Evolutionary conservation across 2,797 vertebrate species (phyloP).

Genomic region (Nannoperca australis): DNA sequence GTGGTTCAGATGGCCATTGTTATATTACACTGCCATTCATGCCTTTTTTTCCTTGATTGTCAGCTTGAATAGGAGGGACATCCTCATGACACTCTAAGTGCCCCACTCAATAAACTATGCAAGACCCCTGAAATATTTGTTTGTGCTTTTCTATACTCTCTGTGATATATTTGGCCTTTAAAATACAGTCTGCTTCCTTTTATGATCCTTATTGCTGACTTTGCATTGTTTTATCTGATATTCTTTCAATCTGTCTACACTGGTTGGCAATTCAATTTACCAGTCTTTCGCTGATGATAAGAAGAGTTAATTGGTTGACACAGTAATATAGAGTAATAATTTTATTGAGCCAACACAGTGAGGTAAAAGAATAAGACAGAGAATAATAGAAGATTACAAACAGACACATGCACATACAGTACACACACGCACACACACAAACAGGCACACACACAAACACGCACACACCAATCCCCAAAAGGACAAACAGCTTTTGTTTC

Average conservation of each 20-base stretch:
- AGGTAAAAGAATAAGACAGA: conserved; percentile 34
- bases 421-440: conserved; percentile 32
- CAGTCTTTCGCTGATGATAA: conserved; percentile 26
- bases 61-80: neutral
- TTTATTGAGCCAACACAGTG: conserved; percentile 23
- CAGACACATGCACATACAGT: conserved; percentile 48
- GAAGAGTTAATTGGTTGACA: conserved; percentile 26
- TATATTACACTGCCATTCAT: conserved; percentile 15
- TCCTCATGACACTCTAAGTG: neutral
- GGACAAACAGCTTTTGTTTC: conserved; percentile 87
- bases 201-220: neutral
- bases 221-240: conserved; percentile 26
- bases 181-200: conserved; percentile 19
- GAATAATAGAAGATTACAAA: conserved; percentile 48
- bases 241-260: conserved; percentile 25
- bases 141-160: neutral
- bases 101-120: conserved; percentile 4
- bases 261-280: conserved; percentile 21
- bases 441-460: conserved; percentile 53
- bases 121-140: conserved; percentile 26
- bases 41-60: conserved; percentile 1
- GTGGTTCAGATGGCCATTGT: conserved; percentile 13
- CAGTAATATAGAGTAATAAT: conserved; percentile 2
- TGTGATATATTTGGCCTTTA: conserved; percentile 5
- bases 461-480: conserved; percentile 73